Evolutionary conservation across 2,888 invertebrate genomes (phyloP).

Genomic region (Sinopyrophorus schimmeli): DNA sequence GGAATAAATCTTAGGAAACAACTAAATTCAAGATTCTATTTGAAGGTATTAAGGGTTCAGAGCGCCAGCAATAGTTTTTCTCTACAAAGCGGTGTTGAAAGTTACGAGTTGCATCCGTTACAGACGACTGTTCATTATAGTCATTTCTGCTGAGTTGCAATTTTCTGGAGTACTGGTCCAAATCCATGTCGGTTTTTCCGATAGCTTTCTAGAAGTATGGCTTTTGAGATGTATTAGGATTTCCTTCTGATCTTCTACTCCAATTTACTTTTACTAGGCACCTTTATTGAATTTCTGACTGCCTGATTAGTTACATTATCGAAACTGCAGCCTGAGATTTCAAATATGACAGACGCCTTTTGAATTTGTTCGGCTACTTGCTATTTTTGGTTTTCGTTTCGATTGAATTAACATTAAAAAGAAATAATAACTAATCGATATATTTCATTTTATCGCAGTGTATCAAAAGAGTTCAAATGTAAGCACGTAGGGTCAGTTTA

Average conservation of each 20-base stretch:
- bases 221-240: slow-evolving; percentile 8
- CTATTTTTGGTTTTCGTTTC: too few relatives aligned
- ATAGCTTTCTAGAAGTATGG: slow-evolving; percentile 12
- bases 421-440: slow-evolving; percentile 7
- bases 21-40: slow-evolving; percentile 10
- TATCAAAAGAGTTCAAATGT: slow-evolving; percentile 8
- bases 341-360: too few relatives aligned
- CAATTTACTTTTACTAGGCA: slow-evolving; percentile 8
- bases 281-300: slow-evolving; percentile 8
- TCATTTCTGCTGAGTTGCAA: slow-evolving; percentile 19
- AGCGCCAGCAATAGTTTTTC: slow-evolving; percentile 19
- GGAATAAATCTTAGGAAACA: slow-evolving; percentile 10
- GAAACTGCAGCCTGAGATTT: too few relatives aligned
- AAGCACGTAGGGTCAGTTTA: slow-evolving; percentile 5
- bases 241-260: slow-evolving; percentile 8
- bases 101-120: slow-evolving; percentile 28
- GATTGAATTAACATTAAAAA: too few relatives aligned
- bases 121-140: slow-evolving; percentile 20
- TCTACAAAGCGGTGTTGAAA: slow-evolving; percentile 17
- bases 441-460: slow-evolving; percentile 10
- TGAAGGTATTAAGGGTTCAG: slow-evolving; percentile 7
- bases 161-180: slow-evolving; percentile 22
- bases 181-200: slow-evolving; percentile 15
- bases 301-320: slow-evolving; percentile 9
- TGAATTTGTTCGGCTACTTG: too few relatives aligned